These are phyloP conservation scores for Chaunax sp. DNA, from an alignment of 2,797 vertebrate genomes.

Conservation along the genomic window DNA sequence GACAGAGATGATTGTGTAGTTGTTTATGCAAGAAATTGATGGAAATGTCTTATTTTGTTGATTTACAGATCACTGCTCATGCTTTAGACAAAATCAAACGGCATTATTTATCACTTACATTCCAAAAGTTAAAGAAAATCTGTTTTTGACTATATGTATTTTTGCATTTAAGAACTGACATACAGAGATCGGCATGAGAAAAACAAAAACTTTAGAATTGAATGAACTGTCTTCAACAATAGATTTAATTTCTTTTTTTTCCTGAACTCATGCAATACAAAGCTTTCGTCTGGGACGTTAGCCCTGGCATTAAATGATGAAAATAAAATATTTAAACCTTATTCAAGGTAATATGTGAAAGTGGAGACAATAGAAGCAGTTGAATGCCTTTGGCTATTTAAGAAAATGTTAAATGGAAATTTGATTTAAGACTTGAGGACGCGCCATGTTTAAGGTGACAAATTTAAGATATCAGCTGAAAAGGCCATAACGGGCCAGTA, in stretches of 20 bases:
- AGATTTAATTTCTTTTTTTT: too few relatives aligned
- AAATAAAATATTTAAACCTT: neutral
- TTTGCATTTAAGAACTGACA: conserved; percentile 82
- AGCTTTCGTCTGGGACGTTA: neutral
- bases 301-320: neutral
- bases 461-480: conserved; percentile 58
- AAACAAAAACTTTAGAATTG: neutral
- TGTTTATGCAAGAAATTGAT: conserved; percentile 74
- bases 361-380: conserved; percentile 9
- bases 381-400: neutral
- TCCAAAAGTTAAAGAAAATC: conserved; percentile 72
- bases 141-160: conserved; percentile 87
- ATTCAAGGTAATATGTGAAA: conserved; percentile 35
- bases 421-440: conserved; percentile 41
- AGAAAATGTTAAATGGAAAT: conserved; percentile 48
- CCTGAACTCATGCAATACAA: too few relatives aligned
- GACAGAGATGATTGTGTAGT: conserved; percentile 75
- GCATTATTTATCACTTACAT: conserved; percentile 83
- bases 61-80: conserved; percentile 84
- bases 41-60: conserved; percentile 84
- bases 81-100: conserved; percentile 78
- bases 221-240: neutral
- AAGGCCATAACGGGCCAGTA: conserved; percentile 47
- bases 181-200: neutral
- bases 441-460: conserved; percentile 53